These are phyloP conservation scores for Cabera pusaria DNA, from an alignment of 2,888 invertebrate species.

Conservation along the genomic window DNA sequence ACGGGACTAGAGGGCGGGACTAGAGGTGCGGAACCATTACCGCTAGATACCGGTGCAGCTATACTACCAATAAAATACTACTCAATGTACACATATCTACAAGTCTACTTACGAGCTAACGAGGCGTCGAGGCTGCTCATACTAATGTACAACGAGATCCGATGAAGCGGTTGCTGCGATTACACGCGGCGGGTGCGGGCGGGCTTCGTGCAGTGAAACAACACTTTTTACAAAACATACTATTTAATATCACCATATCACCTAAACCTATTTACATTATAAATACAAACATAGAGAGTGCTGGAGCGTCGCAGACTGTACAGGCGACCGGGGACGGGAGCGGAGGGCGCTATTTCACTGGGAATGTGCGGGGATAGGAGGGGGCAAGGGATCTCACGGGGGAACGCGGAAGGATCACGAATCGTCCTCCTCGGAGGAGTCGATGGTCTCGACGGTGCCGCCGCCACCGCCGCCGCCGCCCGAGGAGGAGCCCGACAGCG, in stretches of 20 bases:
- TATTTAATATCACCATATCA: constrained; percentile 76
- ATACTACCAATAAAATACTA: too few species aligned
- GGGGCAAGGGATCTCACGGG: too few species aligned
- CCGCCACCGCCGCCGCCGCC: constrained; percentile 63
- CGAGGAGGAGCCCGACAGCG: constrained; percentile 73
- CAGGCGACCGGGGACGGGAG: constrained; percentile 42
- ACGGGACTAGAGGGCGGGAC: too few species aligned
- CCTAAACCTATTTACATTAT: constrained; percentile 80
- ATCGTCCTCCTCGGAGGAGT: constrained; percentile 75
- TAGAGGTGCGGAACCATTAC: too few species aligned
- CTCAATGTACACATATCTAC: too few species aligned
- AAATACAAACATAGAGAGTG: constrained; percentile 56
- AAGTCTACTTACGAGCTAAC: too few species aligned
- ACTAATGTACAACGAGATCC: neutral
- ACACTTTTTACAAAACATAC: constrained; percentile 49
- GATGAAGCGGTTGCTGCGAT: too few species aligned
- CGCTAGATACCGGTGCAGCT: too few species aligned
- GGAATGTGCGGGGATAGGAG: constrained; percentile 16
- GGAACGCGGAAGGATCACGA: constrained; percentile 52
- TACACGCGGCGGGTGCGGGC: constrained; percentile 6
- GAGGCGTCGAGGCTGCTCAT: too few species aligned
- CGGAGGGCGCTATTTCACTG: constrained; percentile 26
- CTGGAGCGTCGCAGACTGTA: constrained; percentile 57
- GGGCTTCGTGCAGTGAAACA: constrained; percentile 62
- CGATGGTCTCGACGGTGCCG: constrained; percentile 66